Conservation (phyloP, 2,888 invertebrate genomes). For the Nesidiocoris tenuis region DNA sequence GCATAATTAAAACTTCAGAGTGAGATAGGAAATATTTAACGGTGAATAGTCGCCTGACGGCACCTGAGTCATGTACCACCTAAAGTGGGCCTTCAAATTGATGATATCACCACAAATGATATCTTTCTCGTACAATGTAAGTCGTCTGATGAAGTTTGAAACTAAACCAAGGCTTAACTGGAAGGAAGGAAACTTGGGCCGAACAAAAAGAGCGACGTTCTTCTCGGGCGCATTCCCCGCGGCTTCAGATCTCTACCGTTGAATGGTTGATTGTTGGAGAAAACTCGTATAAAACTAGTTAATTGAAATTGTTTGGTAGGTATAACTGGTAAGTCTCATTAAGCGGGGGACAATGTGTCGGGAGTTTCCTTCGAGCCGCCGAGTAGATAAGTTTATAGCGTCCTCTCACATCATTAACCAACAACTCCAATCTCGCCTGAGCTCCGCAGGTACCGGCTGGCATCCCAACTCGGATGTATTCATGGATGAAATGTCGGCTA, state of each 20-base stretch:
- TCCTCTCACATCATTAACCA: conserved; percentile 9
- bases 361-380: conserved; percentile 6
- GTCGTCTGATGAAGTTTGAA: conserved; percentile 19
- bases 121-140: background rate
- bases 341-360: conserved; percentile 42
- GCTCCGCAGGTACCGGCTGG: background rate
- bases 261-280: conserved; percentile 34
- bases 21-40: no score
- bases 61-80: no score
- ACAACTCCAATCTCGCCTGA: conserved; percentile 1
- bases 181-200: background rate
- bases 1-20: no score
- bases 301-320: conserved; percentile 46
- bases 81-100: no score
- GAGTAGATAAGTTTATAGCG: conserved; percentile 36
- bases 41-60: no score
- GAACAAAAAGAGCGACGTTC: conserved; percentile 27
- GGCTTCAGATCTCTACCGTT: conserved; percentile 13
- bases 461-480: background rate
- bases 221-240: conserved; percentile 7
- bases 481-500: background rate
- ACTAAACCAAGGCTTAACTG: background rate
- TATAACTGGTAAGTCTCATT: conserved; percentile 46
- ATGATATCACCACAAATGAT: background rate
- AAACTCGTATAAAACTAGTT: conserved; percentile 43